phyloP scores from a whole-genome alignment of 1,140 invertebrate species.

The Lasioglossum baleicum region DNA sequence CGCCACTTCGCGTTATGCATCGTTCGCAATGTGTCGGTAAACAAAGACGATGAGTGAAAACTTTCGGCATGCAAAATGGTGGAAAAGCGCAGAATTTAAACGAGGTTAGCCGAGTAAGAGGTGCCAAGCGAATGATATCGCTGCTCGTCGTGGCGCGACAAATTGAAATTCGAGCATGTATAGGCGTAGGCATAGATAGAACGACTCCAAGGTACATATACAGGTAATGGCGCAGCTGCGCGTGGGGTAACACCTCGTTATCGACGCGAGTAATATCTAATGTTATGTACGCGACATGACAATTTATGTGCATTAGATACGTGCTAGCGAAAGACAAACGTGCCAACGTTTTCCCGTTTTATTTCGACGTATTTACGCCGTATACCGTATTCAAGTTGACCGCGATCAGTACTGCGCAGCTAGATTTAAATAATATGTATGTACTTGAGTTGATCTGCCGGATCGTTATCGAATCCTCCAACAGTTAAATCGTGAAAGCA shows the following conservation, averaged over 20 bases:
- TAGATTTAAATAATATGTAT: not conserved
- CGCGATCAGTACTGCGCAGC: no score
- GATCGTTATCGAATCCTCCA: no score
- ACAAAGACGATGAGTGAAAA: no score
- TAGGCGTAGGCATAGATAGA: no score
- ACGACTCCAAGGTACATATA: not conserved
- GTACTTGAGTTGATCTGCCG: no score
- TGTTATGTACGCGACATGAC: not conserved
- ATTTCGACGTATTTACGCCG: not conserved
- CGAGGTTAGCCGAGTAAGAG: not conserved
- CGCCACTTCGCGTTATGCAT: no score
- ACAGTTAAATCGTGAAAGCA: no score
- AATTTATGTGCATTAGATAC: not conserved
- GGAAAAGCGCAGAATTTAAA: not conserved
- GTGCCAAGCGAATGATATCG: not conserved
- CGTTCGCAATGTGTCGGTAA: no score
- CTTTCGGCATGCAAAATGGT: no score
- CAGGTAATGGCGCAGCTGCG: not conserved
- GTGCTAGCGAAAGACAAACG: slow-evolving; percentile 14
- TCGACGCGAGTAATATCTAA: not conserved
- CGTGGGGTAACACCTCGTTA: not conserved
- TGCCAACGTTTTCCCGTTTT: slow-evolving; percentile 1
- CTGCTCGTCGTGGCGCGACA: not conserved
- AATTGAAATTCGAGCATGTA: not conserved
- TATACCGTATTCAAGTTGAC: no score